phyloP scores from a whole-genome alignment of 2,888 invertebrate genomes.

The Cephus runcator region DNA sequence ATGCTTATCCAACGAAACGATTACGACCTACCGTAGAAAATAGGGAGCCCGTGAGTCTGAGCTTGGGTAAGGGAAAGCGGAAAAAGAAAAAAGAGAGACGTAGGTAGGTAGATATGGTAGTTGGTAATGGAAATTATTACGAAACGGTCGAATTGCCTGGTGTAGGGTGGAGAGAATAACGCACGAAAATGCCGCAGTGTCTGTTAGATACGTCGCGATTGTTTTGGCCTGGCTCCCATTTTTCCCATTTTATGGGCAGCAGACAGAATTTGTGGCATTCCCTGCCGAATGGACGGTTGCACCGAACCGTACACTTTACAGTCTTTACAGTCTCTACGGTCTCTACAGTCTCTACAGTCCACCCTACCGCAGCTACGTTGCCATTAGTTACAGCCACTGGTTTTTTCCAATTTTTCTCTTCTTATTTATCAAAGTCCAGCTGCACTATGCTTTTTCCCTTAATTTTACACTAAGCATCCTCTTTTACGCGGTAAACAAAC shows the following conservation, averaged over 20 bases:
- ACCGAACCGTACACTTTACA: slow-evolving; percentile 38
- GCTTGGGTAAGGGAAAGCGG: neutral
- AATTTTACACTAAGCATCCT: neutral
- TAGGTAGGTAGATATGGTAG: neutral
- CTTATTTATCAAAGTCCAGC: slow-evolving; percentile 35
- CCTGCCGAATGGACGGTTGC: slow-evolving; percentile 21
- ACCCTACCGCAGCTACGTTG: slow-evolving; percentile 15
- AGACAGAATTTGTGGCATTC: slow-evolving; percentile 43
- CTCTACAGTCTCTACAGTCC: neutral
- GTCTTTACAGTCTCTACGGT: neutral
- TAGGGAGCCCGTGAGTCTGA: neutral
- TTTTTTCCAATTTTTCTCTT: slow-evolving; percentile 29
- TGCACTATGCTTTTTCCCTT: neutral
- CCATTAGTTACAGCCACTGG: slow-evolving; percentile 43
- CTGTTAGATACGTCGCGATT: slow-evolving; percentile 43
- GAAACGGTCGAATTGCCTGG: neutral
- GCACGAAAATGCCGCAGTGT: slow-evolving; percentile 41
- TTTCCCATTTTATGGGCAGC: slow-evolving; percentile 42
- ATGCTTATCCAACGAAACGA: neutral
- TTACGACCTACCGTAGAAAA: neutral
- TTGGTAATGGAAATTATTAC: neutral
- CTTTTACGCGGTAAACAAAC: too few relatives aligned
- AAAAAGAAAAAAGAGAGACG: neutral
- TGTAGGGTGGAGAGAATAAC: neutral
- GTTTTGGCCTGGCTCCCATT: slow-evolving; percentile 46